Conservation (phyloP, 2,888 invertebrate genomes). For the Drosophila multiciliata region DNA sequence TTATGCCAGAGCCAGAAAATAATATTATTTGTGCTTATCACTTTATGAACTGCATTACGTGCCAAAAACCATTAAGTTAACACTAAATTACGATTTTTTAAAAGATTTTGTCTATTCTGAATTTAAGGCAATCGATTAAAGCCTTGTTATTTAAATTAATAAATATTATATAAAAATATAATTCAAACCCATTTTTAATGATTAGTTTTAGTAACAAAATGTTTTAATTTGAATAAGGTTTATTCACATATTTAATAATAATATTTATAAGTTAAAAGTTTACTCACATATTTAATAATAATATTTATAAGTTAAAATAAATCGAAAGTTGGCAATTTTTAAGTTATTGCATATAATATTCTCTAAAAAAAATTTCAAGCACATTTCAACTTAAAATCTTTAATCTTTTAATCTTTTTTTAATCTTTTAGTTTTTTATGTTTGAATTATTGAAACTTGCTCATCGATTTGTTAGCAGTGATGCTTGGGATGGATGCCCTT, state of each 20-base stretch:
- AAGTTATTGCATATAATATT: background rate
- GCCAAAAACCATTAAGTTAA: background rate
- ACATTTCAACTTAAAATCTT: background rate
- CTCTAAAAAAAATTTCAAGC: background rate
- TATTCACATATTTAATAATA: background rate
- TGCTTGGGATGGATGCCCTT: slow-evolving; percentile 7
- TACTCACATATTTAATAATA: background rate
- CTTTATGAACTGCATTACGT: slow-evolving; percentile 8
- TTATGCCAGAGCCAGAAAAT: background rate
- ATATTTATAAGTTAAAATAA: background rate
- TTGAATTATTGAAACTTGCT: background rate
- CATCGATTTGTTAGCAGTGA: slow-evolving; percentile 4
- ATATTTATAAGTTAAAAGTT: background rate
- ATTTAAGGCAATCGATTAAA: background rate
- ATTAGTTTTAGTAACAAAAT: background rate
- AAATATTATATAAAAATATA: fast-evolving
- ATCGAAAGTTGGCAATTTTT: background rate
- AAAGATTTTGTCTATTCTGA: background rate
- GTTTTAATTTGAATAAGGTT: background rate
- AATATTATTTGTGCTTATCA: slow-evolving; percentile 21
- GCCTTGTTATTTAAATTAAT: background rate
- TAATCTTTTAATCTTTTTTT: background rate
- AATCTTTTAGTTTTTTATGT: background rate
- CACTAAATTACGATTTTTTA: background rate
- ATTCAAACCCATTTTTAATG: background rate